These are phyloP conservation scores for Cydia strobilella DNA, from an alignment of 1,140 invertebrate genomes.

Conservation along the genomic window DNA sequence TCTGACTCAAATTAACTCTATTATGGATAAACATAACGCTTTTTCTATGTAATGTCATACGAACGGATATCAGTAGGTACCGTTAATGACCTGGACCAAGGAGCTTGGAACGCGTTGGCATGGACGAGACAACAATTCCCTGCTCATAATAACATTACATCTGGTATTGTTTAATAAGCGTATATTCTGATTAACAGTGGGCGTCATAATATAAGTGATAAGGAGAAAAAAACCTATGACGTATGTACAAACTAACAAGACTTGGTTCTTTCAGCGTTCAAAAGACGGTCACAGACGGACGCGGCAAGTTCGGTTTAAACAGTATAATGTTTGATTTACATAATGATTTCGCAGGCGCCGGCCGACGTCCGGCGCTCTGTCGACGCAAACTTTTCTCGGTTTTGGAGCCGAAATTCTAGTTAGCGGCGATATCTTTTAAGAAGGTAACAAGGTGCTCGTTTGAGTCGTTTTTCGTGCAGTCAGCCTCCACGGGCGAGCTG, in stretches of 20 bases:
- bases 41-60: slow-evolving; percentile 52
- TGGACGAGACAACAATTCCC: neutral
- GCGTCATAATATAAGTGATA: neutral
- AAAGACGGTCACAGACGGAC: slow-evolving; percentile 29
- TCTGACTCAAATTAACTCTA: slow-evolving; percentile 58
- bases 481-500: slow-evolving; percentile 76
- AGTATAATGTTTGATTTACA: slow-evolving; percentile 57
- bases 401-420: slow-evolving; percentile 79
- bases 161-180: slow-evolving; percentile 11
- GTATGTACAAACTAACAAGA: neutral
- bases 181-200: slow-evolving; percentile 6
- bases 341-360: slow-evolving; percentile 75
- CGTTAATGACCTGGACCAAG: slow-evolving; percentile 44
- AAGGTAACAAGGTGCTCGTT: slow-evolving; percentile 78
- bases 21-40: slow-evolving; percentile 50
- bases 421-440: slow-evolving; percentile 79
- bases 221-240: neutral
- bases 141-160: neutral
- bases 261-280: slow-evolving; percentile 2
- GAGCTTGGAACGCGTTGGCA: slow-evolving; percentile 32
- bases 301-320: slow-evolving; percentile 20
- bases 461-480: slow-evolving; percentile 76
- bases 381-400: slow-evolving; percentile 70
- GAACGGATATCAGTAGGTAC: slow-evolving; percentile 43
- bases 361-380: slow-evolving; percentile 47